Evolutionary conservation across 2,797 vertebrate species (phyloP).

Genomic region (Spinibarbus caldwelli): DNA sequence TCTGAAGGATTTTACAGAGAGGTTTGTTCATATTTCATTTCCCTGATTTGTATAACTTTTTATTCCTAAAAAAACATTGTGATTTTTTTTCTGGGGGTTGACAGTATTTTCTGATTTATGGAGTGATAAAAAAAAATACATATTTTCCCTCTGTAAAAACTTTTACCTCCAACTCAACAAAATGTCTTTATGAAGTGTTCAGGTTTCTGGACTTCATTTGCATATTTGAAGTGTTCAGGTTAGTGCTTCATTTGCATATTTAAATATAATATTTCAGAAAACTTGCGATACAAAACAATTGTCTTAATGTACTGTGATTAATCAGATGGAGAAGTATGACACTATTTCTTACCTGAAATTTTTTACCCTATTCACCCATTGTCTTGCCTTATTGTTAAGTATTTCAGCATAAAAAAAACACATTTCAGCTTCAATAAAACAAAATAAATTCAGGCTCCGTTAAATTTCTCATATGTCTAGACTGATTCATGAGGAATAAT

Average conservation of each 20-base stretch:
- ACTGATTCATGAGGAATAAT: neutral
- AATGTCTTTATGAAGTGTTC: neutral
- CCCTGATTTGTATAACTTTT: neutral
- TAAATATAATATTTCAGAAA: neutral
- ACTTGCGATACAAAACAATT: no score
- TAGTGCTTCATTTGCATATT: no score
- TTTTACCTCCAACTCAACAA: neutral
- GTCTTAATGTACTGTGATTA: neutral
- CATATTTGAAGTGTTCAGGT: no score
- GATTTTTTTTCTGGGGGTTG: neutral
- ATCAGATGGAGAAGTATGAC: neutral
- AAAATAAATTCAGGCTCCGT: neutral
- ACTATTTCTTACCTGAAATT: neutral
- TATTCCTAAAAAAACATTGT: neutral
- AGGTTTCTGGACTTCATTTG: neutral
- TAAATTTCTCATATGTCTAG: neutral
- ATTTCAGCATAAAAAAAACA: neutral
- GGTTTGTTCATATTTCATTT: neutral
- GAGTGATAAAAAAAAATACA: no score
- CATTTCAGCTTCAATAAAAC: neutral
- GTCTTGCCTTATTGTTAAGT: neutral
- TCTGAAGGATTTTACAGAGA: no score
- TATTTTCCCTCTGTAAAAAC: neutral
- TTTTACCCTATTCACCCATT: neutral
- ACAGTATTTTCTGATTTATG: no score